These are phyloP conservation scores for Gonioctena quinquepunctata DNA, from an alignment of 1,140 invertebrate species.

Conservation along the genomic window DNA sequence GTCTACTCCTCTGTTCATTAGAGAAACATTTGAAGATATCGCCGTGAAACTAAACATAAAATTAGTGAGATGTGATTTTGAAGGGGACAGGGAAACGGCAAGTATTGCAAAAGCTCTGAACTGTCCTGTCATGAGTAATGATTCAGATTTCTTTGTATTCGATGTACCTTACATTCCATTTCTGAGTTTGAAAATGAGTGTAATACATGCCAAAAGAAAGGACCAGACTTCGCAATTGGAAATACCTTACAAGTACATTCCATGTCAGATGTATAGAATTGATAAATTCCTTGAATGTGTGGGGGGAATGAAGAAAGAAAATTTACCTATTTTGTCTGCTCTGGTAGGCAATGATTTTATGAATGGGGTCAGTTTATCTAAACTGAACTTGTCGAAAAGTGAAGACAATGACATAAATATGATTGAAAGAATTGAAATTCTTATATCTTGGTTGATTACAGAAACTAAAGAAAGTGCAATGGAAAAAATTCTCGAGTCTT, in stretches of 20 bases:
- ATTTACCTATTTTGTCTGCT: conserved; percentile 78
- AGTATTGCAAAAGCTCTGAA: conserved; percentile 73
- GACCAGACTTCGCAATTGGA: not conserved
- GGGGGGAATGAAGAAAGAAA: conserved; percentile 65
- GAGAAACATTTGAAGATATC: conserved; percentile 73
- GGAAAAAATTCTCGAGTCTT: conserved; percentile 64
- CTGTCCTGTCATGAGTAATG: conserved; percentile 85
- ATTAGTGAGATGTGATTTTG: conserved; percentile 75
- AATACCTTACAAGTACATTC: conserved; percentile 56
- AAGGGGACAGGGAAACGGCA: conserved; percentile 85
- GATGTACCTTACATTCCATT: conserved; percentile 81
- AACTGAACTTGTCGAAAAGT: conserved; percentile 59
- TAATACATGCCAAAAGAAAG: conserved; percentile 28
- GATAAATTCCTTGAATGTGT: conserved; percentile 69
- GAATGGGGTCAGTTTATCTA: conserved; percentile 65
- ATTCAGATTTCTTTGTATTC: conserved; percentile 91
- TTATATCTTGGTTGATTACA: conserved; percentile 74
- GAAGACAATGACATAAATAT: conserved; percentile 65
- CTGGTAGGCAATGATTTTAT: conserved; percentile 88
- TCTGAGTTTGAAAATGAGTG: conserved; percentile 57
- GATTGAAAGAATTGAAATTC: conserved; percentile 67
- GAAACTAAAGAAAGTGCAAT: conserved; percentile 71
- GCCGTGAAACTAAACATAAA: conserved; percentile 67
- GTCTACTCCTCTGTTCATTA: conserved; percentile 71
- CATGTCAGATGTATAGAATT: conserved; percentile 73